Evolutionary conservation across 2,113 vertebrate genomes (phyloP).

Genomic region (Mobula birostris): DNA sequence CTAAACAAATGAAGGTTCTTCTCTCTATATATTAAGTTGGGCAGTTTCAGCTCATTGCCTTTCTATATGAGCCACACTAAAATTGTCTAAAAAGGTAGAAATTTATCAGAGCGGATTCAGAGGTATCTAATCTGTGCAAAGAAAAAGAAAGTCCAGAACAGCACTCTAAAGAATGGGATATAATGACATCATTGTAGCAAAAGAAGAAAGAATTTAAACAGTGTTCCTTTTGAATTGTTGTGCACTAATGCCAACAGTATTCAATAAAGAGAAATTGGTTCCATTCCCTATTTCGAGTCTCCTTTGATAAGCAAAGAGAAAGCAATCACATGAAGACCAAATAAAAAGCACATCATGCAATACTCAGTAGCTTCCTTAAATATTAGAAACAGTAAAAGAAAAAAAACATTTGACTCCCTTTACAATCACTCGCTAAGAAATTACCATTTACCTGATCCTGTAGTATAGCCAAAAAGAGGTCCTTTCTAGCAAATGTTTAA

Average conservation of each 20-base stretch:
- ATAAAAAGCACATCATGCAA: neutral
- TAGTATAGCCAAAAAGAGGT: neutral
- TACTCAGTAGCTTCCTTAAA: neutral
- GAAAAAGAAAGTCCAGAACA: neutral
- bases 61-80: neutral
- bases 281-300: neutral
- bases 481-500: slow-evolving; percentile 17
- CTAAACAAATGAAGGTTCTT: neutral
- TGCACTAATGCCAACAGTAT: neutral
- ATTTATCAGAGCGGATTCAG: neutral
- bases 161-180: neutral
- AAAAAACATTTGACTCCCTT: neutral
- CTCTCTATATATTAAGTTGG: neutral
- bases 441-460: neutral
- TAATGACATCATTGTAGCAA: neutral
- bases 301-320: neutral
- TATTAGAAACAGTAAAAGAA: neutral
- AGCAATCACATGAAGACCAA: neutral
- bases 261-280: neutral
- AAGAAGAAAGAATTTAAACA: neutral
- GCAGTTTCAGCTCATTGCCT: neutral
- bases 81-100: neutral
- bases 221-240: neutral
- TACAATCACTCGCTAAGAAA: neutral
- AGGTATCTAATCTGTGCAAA: neutral